phyloP scores from a whole-genome alignment of 23 tunicate species.

The Styela plicata region DNA sequence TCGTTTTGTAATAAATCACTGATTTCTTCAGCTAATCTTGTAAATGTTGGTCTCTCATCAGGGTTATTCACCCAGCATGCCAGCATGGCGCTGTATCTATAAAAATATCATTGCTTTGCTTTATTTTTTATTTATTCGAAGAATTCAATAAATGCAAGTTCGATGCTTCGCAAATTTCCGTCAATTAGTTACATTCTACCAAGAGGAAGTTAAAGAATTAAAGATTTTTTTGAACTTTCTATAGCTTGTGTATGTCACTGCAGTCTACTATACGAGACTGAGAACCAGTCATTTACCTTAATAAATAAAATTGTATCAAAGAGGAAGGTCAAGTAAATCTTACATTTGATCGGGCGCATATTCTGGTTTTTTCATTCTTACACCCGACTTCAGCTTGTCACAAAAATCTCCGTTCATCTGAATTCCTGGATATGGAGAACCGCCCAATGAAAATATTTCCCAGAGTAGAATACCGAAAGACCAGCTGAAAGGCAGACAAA shows the following conservation, averaged over 20 bases:
- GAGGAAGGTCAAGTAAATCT: too few species aligned
- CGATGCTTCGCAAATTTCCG: too few species aligned
- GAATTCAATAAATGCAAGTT: too few species aligned
- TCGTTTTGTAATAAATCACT: constrained; percentile 69
- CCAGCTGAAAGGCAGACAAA: constrained; percentile 78
- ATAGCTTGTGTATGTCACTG: too few species aligned
- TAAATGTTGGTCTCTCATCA: constrained; percentile 81
- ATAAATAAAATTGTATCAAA: too few species aligned
- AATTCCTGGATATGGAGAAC: constrained; percentile 81
- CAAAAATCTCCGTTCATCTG: constrained; percentile 85
- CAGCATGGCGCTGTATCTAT: constrained; percentile 76
- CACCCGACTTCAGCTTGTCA: constrained; percentile 61
- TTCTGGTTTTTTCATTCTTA: constrained; percentile 80
- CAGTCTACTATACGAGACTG: too few species aligned
- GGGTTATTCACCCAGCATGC: constrained; percentile 81
- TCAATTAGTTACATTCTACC: too few species aligned
- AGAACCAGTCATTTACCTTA: too few species aligned
- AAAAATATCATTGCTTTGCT: constrained; percentile 5
- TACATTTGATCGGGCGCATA: constrained; percentile 69
- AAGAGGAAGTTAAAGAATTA: too few species aligned
- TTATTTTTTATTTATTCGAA: background rate
- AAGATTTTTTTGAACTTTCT: too few species aligned
- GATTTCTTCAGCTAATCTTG: constrained; percentile 69
- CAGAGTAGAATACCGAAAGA: constrained; percentile 89
- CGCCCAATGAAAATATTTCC: constrained; percentile 92